Percentiles rank a stretch among this genome's conserved stretches.
Evolutionary conservation across 23 tunicate genomes (phyloP).

Genomic region (Trididemnum clinides): DNA sequence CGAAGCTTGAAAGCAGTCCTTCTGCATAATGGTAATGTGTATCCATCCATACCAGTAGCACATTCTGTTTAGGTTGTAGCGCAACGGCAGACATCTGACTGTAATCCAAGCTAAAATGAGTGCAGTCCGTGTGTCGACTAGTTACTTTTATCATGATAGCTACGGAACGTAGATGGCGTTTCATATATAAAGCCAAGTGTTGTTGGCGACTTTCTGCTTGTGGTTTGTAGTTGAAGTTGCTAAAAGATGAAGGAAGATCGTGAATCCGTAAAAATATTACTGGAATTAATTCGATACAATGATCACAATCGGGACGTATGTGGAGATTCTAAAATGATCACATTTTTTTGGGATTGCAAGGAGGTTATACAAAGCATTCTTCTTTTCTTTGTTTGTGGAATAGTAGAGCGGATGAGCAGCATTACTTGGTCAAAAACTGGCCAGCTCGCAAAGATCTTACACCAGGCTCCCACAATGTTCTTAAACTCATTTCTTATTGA

Average conservation of each 20-base stretch:
- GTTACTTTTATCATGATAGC: no score
- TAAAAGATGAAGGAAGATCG: conserved; percentile 5
- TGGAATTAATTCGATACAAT: conserved; percentile 8
- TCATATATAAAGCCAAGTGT: no score
- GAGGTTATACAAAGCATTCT: conserved; percentile 31
- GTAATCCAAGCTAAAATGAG: no score
- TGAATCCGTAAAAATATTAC: conserved; percentile 5
- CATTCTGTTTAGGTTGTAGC: conserved; percentile 13
- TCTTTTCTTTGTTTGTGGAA: conserved; percentile 21
- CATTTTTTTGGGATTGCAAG: conserved; percentile 20
- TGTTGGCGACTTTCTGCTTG: no score
- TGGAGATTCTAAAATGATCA: conserved; percentile 16
- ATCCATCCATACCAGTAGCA: conserved; percentile 16
- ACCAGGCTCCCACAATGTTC: conserved; percentile 8
- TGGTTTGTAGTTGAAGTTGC: no score
- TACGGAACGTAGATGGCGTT: no score
- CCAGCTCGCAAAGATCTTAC: not conserved
- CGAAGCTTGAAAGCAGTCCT: conserved; percentile 27
- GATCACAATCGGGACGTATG: conserved; percentile 22
- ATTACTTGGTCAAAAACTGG: not conserved
- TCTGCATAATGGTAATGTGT: conserved; percentile 1
- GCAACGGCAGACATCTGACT: no score
- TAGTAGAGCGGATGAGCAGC: conserved; percentile 19
- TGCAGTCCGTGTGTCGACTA: no score
- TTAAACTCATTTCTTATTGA: not conserved